Evolutionary conservation across 2,113 vertebrate genomes (phyloP).

Genomic region (Promerops cafer): DNA sequence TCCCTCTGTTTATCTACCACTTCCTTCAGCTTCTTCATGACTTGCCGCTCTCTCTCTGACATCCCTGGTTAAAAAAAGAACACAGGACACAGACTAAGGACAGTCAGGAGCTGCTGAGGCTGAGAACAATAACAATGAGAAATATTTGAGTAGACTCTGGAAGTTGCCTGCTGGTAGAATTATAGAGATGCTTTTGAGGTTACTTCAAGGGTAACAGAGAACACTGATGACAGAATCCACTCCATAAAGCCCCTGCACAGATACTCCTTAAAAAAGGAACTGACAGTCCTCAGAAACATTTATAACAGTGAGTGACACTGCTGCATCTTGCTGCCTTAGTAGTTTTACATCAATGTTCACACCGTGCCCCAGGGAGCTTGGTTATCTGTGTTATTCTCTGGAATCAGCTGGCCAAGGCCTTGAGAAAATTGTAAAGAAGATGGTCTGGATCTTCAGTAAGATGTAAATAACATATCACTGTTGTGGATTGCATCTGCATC

Average conservation of each 20-base stretch:
- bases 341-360: not conserved
- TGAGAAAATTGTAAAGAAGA: not conserved
- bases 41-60: slow-evolving; percentile 84
- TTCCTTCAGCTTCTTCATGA: slow-evolving; percentile 86
- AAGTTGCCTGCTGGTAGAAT: not conserved
- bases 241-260: not conserved
- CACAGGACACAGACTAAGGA: not conserved
- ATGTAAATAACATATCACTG: not conserved
- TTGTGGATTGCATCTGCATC: not conserved
- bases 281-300: not conserved
- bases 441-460: not conserved
- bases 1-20: slow-evolving; percentile 89
- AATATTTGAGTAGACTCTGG: not conserved
- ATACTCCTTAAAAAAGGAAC: not conserved
- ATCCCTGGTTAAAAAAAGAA: slow-evolving; percentile 68
- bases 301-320: not conserved
- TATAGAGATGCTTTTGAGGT: not conserved
- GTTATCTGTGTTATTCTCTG: not conserved
- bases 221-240: not conserved
- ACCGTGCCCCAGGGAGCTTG: not conserved
- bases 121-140: not conserved
- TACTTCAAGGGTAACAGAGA: not conserved
- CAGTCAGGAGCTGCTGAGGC: not conserved
- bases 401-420: not conserved
- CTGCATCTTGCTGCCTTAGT: not conserved